Conservation (phyloP, 2,113 vertebrate genomes). For the Phycodurus eques region DNA sequence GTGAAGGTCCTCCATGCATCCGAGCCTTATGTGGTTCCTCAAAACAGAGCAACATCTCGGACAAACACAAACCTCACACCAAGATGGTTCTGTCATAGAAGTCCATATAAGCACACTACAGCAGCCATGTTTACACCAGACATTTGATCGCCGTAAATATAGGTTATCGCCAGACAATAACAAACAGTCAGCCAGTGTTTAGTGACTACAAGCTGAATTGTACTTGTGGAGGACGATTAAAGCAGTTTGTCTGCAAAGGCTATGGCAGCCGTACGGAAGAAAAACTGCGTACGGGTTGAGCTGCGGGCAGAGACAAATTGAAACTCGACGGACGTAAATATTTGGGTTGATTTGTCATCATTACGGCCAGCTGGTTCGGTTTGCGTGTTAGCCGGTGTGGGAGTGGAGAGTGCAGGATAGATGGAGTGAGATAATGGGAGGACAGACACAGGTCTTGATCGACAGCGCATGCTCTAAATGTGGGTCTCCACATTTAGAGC, state of each 20-base stretch:
- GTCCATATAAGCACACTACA: conserved; percentile 15
- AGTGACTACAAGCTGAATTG: conserved; percentile 53
- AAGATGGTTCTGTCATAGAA: conserved; percentile 18
- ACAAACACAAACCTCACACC: not conserved
- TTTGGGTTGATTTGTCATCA: conserved; percentile 72
- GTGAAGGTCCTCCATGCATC: not conserved
- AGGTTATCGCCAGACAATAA: conserved; percentile 33
- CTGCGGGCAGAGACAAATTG: conserved; percentile 57
- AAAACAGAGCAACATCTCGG: not conserved
- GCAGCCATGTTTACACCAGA: conserved; percentile 33
- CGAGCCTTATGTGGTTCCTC: not conserved
- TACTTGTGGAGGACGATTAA: conserved; percentile 51
- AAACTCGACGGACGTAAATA: conserved; percentile 67
- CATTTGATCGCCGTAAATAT: conserved; percentile 35
- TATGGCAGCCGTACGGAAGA: not conserved
- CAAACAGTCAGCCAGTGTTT: conserved; percentile 56
- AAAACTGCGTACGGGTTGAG: conserved; percentile 19
- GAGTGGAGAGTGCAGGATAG: conserved; percentile 52
- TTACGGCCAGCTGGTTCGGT: conserved; percentile 61
- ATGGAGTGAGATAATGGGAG: conserved; percentile 43
- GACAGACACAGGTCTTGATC: conserved; percentile 34
- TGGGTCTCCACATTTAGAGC: too few species aligned
- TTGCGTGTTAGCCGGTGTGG: conserved; percentile 49
- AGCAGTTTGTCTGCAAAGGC: conserved; percentile 34
- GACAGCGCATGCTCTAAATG: conserved; percentile 8